Evolutionary conservation across 1,140 invertebrate genomes (phyloP).

Genomic region (Mactra quadrangularis): DNA sequence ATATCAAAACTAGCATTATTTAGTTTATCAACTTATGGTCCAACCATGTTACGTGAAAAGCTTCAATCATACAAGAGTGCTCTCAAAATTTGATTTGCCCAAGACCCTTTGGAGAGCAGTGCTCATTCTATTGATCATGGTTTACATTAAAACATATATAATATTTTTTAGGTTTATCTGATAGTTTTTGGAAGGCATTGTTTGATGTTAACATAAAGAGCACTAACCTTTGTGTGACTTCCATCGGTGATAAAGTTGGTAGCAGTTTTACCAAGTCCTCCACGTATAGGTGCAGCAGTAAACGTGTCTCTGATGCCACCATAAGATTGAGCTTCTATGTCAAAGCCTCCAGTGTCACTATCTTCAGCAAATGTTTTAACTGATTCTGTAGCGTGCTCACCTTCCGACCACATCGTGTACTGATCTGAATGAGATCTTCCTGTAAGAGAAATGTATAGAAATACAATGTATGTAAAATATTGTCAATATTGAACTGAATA

Average conservation of each 20-base stretch:
- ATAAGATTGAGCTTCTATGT: conserved; percentile 85
- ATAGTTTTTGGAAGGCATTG: too few relatives aligned
- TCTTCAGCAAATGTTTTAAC: conserved; percentile 93
- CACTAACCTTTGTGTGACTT: conserved; percentile 91
- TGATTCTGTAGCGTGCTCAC: conserved; percentile 88
- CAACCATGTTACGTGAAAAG: too few relatives aligned
- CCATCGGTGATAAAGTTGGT: conserved; percentile 95
- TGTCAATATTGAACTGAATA: background rate
- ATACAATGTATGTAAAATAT: too few relatives aligned
- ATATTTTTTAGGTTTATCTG: too few relatives aligned
- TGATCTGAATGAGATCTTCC: conserved; percentile 93
- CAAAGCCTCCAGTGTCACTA: conserved; percentile 89
- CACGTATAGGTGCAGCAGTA: conserved; percentile 89
- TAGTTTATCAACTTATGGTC: too few relatives aligned
- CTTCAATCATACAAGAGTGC: too few relatives aligned
- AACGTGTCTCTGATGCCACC: conserved; percentile 92
- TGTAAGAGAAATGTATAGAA: conserved; percentile 83
- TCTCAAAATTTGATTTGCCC: too few relatives aligned
- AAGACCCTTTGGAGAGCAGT: too few relatives aligned
- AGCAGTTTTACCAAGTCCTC: conserved; percentile 91
- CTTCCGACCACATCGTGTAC: conserved; percentile 92
- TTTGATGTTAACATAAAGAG: background rate
- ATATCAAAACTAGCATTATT: too few relatives aligned
- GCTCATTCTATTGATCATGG: too few relatives aligned
- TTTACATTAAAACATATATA: too few relatives aligned